phyloP scores from a whole-genome alignment of 2,797 vertebrate species.

The Rhynchotus rufescens region DNA sequence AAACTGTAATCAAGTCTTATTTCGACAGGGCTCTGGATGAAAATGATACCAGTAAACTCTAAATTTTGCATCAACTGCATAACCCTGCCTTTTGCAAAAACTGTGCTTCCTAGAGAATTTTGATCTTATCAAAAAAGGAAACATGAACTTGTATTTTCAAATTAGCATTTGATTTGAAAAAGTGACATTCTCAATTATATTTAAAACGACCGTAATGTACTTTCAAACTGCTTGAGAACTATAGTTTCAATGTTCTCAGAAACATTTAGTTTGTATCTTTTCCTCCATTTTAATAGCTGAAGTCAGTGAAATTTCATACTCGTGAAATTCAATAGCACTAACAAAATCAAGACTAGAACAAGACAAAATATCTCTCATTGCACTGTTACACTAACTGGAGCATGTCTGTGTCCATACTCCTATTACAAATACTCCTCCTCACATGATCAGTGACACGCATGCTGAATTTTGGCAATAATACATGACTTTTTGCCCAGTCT shows the following conservation, averaged over 20 bases:
- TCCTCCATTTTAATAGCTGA: slow-evolving; percentile 8
- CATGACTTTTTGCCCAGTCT: background rate
- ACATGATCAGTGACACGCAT: slow-evolving; percentile 4
- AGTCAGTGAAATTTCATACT: slow-evolving; percentile 21
- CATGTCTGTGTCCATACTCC: background rate
- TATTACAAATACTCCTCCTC: slow-evolving; percentile 14
- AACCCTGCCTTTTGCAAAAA: slow-evolving; percentile 28
- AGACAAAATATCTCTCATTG: slow-evolving; percentile 7
- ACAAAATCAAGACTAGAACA: slow-evolving; percentile 14
- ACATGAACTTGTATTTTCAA: background rate
- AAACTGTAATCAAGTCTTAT: slow-evolving; percentile 48
- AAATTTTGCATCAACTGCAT: background rate
- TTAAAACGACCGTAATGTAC: background rate
- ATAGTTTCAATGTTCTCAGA: background rate
- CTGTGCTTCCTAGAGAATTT: background rate
- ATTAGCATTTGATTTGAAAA: background rate
- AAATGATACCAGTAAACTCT: slow-evolving; percentile 24
- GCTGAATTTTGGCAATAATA: slow-evolving; percentile 28
- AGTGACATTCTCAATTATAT: background rate
- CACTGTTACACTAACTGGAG: background rate
- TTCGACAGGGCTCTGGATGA: slow-evolving; percentile 29
- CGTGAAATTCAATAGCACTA: background rate
- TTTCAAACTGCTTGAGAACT: background rate
- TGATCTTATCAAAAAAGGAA: background rate
- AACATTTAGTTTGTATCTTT: slow-evolving; percentile 2